Base-by-base conservation (phyloP, 1,140 invertebrate genomes). In the Drosophila leontia region DNA sequence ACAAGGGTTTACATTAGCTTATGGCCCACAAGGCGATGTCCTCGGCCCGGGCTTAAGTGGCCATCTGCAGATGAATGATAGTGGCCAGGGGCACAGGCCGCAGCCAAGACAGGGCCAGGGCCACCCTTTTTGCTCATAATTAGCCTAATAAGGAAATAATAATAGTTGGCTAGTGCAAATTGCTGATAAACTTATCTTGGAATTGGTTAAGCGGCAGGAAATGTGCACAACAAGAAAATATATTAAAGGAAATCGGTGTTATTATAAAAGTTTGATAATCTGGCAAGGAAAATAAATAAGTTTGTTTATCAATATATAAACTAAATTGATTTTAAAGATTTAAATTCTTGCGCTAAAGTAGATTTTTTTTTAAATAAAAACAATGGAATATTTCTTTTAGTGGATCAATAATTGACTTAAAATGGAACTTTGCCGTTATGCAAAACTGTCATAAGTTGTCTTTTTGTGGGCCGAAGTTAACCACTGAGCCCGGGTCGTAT, bases 1-100 rank as follows among this genome's bases (percentile, higher is more conserved):
- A 69, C 63, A 75, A 53, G 72, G 72, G 59, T 65, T 83, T 80
- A 78, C 72, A 76, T 80, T 60, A 61, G 71, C 80, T 79, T 75
- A 75, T 50, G 82, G 69, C 64, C 53, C 62, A 72, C 60, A 71
- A 79, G 65, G 65, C 65, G 56, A 44, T 60, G 69, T 75, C 48
- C 68, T 78, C 57, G 53, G 19, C 32, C 53, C 42, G 29, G 56
- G 69, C 78, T 78, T 78, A 61, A 86, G 70, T 86, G 69, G 51
- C 59, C 65, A 75, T 64, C 61, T 50, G 75, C 35, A 60, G 60
- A 60, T 67, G 74, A 41, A 65, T 78, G 74, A 62, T 79, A 65
- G 50, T 47, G 55, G 26, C 29, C 17, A 41, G 53, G 55, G 44
- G 34, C 62, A 48, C 42, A 34, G 41, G 69, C 44, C 67, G 47